Evolutionary conservation across 2,888 invertebrate genomes (phyloP), one percentile per base, ranked within the genome.

Genomic region (Lingula anatina): DNA sequence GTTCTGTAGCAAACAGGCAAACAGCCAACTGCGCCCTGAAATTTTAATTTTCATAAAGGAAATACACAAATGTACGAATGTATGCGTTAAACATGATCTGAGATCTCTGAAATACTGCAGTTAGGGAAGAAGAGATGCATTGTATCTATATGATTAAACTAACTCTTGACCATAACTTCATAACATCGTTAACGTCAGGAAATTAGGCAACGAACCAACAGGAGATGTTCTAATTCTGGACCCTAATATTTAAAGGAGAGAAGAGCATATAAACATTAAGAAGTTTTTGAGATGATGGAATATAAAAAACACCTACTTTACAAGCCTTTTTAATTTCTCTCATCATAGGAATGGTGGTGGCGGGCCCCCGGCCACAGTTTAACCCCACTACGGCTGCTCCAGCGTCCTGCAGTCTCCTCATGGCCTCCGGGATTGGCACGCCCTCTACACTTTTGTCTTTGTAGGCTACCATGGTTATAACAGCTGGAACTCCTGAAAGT

Each of bases 311-410:
- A 24, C 36, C 31, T 31, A 66, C 68, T 60, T 71, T 65, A 53
- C 66, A 69, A 9, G 52, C 61, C 51, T 65, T 53, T 18, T 60
- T 51, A 23, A 66, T 57, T 15, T 70, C 60, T 28, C 53, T 55
- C 7, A 72, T 43, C 2, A 66, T 47, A 9, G 68, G 66, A n/a
- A 69, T 23, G 62, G 68, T 69, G 25, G 65, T 60, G 1, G 24
- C 28, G 5, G 71, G 73, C 20, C 73, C 73, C 26, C 65, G 41
- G 25, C 55, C 59, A 59, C 70, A 73, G 50, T 73, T 73, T 2
- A 73, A 45, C 0, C 71, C 71, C 1, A 71, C 70, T 12, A 71
- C 72, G 26, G 57, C 66, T 3, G 71, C 71, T 1, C 72, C 72
- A 20, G 55, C 60, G 18, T 67, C 61, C 50, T 70, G 64, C 40